Percentiles rank a stretch among this genome's conserved stretches.
These are phyloP conservation scores for Aricia artaxerxes DNA, from an alignment of 2,888 invertebrate species.

Conservation along the genomic window DNA sequence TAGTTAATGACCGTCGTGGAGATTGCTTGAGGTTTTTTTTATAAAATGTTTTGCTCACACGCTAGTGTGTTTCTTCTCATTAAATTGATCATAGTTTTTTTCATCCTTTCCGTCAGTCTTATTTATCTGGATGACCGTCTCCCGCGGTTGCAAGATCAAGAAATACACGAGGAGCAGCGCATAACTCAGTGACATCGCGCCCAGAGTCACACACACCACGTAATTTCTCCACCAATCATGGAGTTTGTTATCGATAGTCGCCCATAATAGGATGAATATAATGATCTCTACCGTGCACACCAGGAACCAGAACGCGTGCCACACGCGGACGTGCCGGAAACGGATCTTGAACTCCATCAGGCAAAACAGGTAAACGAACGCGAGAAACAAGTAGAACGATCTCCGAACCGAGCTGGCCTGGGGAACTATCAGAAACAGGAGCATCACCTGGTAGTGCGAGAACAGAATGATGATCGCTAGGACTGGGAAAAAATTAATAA, in stretches of 20 bases:
- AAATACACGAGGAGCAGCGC: constrained; percentile 83
- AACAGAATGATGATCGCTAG: constrained; percentile 81
- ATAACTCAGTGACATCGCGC: constrained; percentile 80
- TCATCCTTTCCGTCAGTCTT: constrained; percentile 48
- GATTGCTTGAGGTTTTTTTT: no score
- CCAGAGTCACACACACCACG: constrained; percentile 82
- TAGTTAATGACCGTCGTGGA: no score
- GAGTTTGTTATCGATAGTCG: constrained; percentile 67
- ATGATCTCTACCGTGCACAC: constrained; percentile 84
- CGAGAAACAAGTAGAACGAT: constrained; percentile 85
- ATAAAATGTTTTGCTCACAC: neutral
- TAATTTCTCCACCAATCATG: constrained; percentile 87
- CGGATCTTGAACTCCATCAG: constrained; percentile 89
- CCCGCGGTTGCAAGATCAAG: constrained; percentile 82
- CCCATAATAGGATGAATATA: constrained; percentile 86
- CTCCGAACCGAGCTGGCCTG: constrained; percentile 78
- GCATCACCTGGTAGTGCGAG: constrained; percentile 84
- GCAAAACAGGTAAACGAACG: constrained; percentile 87
- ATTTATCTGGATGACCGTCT: constrained; percentile 71
- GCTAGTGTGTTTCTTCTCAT: neutral
- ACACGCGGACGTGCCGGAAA: constrained; percentile 85
- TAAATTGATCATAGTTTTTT: neutral
- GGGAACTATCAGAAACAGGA: constrained; percentile 83
- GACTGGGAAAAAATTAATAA: constrained; percentile 84
- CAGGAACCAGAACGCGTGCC: constrained; percentile 85